Evolutionary conservation across 1,140 invertebrate genomes (phyloP), one percentile per base, ranked within the genome.

Genomic region (Lethocerus indicus): DNA sequence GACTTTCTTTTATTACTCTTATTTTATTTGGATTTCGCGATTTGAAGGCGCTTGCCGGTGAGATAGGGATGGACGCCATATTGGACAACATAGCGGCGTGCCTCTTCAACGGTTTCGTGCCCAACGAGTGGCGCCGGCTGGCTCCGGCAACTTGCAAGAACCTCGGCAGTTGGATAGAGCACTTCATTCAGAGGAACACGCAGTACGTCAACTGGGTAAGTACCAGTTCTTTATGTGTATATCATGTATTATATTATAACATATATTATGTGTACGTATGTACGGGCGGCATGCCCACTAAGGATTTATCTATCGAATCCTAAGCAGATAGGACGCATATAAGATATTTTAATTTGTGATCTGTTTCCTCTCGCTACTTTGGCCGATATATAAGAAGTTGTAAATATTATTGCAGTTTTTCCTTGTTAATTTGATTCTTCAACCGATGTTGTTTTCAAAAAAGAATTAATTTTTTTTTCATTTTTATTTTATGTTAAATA

Each of bases 51-150:
- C 69, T 92, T 41, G 77, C 79, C 37, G 89, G 89, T 35, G 86
- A 92, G 69, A 88, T 91, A 51, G 86, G 86, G 40, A 89, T 92
- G 85, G 86, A 89, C 63, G 71, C 71, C 41, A 68, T 81, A 32
- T 64, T 92, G 53, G 88, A 94, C 61, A 85, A 81, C 62, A 77
- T 91, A 28, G 75, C 84, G 1, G 70, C 73, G 59, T 77, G 79
- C 13, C 65, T 94, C 46, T 89, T 79, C 63, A 91, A 91, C 66
- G 87, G 86, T 18, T 73, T 76, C 52, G 66, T 94, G 55, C 88
- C 89, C 25, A 60, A 65, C n/a, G 76, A 75, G 49, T 94, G 89
- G 89, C 69, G 79, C 20, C 72, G 70, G 56, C 65, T 90, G 39
- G 79, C 85, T 13, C 88, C 88, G n/a, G 81, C 71, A 49, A 91